Evolutionary conservation across 2,797 vertebrate species (phyloP), one percentile per base, ranked within the genome.

Genomic region (Discoglossus pictus): DNA sequence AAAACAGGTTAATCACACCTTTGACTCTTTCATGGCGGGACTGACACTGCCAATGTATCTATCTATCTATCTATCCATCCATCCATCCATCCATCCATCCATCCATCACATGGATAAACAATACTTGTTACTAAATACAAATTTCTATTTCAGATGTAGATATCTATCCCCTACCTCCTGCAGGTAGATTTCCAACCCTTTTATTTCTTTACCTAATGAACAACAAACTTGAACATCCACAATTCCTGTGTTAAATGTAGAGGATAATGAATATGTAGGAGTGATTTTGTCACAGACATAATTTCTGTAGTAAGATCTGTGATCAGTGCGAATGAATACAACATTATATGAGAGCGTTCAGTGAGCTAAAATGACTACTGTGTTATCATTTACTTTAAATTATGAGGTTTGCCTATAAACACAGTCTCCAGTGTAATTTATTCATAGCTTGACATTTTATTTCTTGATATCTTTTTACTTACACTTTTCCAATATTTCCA

Each of bases 341-440:
- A 61, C 38, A 64, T 34, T 58, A 42, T 47, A 0, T 42, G 25
- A 39, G 25, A 39, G 10, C 4, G 24, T 44, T 36, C 73, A 27
- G 10, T 6, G 42, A 74, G 12, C 48, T 62, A 48, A 73, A 70
- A 69, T 53, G 0, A 17, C 13, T 70, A 56, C 63, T 9, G 53
- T 59, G 61, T 9, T 13, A 0, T 70, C 47, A 17, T 12, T 64
- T 71, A 65, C 61, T 71, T 71, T 59, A 64, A 71, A 71, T 71
- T 59, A 71, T 71, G 36, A 64, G 68, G 68, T 71, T 64, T 71
- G 60, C 58, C 52, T 63, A 62, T 50, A 70, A 63, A 70, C 59
- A 70, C 42, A 47, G 21, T 55, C 59, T 62, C 50, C 59, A 38
- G 38, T 53, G 51, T 64, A 58, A 64, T 71, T 63, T 58, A 64